Evolutionary conservation across 35 echinoderm and acorn worm genomes (phyloP), one percentile per base, ranked within the genome.

Genomic region (Heliocidaris erythrogramma): DNA sequence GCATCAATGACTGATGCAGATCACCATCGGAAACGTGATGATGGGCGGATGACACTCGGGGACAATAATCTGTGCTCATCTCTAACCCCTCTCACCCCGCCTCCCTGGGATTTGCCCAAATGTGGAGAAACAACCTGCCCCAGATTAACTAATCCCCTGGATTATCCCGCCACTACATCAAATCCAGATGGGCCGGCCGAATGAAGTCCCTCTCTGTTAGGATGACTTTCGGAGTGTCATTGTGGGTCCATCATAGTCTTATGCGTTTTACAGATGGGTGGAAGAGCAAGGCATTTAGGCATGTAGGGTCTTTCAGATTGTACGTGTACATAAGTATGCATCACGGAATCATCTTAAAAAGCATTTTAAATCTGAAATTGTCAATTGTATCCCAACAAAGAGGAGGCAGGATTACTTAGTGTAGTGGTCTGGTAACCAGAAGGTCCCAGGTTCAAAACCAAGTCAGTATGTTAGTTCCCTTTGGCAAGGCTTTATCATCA

Each of bases 91-190:
- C 87, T 32, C 47, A 48, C 87, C 87, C 87, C 87, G 31, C 87
- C 31, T 89, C 47, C 31, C 5, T 13, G 30, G 32, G 87, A 89
- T 89, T 89, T 32, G 29, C 87, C 87, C 87, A 89, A 89, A 89
- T 42, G 87, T 7, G 14, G 31, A 89, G 87, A 89, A 89, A 89
- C 18, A 89, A 47, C 87, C 30, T 89, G 87, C 12, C 87, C 87
- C 47, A 89, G 87, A 89, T 89, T 89, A 47, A 30, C 87, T 89
- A 89, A 89, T 89, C 87, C 87, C 31, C 31, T 13, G 87, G 87
- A 89, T 89, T 89, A 89, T 89, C 87, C 87, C 87, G 12, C 87
- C 87, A 89, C 31, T 18, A 47, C 87, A 89, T 89, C 87, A 89
- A 30, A 89, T 89, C 87, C 87, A 89, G 87, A 89, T 89, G 87